Evolutionary conservation across 2,113 vertebrate species (phyloP), one percentile per base, ranked within the genome.

Genomic region (Dissostichus mawsoni): DNA sequence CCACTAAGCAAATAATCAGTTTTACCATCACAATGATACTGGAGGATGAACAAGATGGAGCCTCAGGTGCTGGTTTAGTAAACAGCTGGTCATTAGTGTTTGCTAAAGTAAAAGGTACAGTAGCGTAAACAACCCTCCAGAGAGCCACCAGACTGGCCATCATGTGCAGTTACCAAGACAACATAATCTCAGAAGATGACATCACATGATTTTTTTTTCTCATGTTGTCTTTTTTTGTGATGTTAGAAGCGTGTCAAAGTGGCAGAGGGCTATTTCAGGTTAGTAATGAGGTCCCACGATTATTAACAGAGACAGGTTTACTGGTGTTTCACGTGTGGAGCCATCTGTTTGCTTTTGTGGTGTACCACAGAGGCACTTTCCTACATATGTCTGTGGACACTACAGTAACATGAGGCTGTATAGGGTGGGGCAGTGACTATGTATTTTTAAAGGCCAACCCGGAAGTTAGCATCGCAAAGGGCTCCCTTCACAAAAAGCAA

Each of bases 51-150:
- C 74, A 69, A 66, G 64, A 44, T n/a, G 25, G 61, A 69, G 55
- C 51, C 87, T 68, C 81, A 84, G 84, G 91, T 89, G 90, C 67
- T 76, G 52, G 63, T 72, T 66, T 59, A 61, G 74, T 74, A 80
- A 85, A 82, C 83, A 86, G 83, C 81, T 72, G 81, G 81, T 90
- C 85, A 79, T 91, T 89, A 92, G 84, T 74, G 64, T 76, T 69
- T 70, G 87, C 74, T 84, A 66, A 68, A 74, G 63, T 64, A 62
- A 71, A 77, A 80, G 75, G 75, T 87, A 83, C 47, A 58, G 69
- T 25, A 74, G 70, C 62, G 65, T 77, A 72, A 59, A 81, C 79
- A 74, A 52, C 25, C 48, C 83, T 58, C 51, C 20, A 20, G 65
- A 58, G 81, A 64, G 52, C 67, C 53, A 51, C 51, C 50, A 67